These are phyloP conservation scores for Drosophila demipolita DNA, from an alignment of 2,888 invertebrate genomes.

Conservation along the genomic window DNA sequence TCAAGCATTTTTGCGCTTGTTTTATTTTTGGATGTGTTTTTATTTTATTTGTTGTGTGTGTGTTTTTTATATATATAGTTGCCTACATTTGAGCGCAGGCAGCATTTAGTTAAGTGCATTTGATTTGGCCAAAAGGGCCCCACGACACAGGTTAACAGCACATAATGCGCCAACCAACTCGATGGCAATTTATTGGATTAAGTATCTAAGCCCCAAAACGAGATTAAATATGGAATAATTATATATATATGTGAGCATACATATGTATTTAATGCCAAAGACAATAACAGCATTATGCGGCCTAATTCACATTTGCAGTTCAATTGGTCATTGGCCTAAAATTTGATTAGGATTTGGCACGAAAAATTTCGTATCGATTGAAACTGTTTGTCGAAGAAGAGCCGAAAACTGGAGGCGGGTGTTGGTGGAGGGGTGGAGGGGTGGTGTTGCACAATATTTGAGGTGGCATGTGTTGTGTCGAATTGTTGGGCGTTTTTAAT, in stretches of 20 bases:
- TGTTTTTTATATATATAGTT: slow-evolving; percentile 21
- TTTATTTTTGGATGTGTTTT: slow-evolving; percentile 1
- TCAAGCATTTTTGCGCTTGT: slow-evolving; percentile 11
- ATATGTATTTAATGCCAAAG: slow-evolving; percentile 43
- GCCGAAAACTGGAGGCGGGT: no score
- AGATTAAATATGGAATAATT: background rate
- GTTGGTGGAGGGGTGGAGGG: no score
- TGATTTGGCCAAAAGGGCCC: slow-evolving; percentile 62
- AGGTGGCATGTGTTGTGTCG: slow-evolving; percentile 24
- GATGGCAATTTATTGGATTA: slow-evolving; percentile 74
- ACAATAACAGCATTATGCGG: slow-evolving; percentile 72
- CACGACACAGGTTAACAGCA: slow-evolving; percentile 56
- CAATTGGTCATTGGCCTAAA: slow-evolving; percentile 57
- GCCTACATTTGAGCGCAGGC: slow-evolving; percentile 55
- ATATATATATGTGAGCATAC: slow-evolving; percentile 19
- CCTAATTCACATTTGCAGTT: slow-evolving; percentile 31
- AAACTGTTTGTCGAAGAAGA: background rate
- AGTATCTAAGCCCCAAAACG: slow-evolving; percentile 38
- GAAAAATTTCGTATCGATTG: slow-evolving; percentile 46
- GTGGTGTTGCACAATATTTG: background rate
- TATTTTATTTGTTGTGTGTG: background rate
- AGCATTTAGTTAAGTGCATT: slow-evolving; percentile 76
- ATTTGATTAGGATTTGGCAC: slow-evolving; percentile 48
- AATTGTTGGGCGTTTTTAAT: slow-evolving; percentile 71
- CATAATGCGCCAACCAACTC: slow-evolving; percentile 48